These are phyloP conservation scores for Ophioninae sp. DNA, from an alignment of 2,888 invertebrate genomes.

Conservation along the genomic window DNA sequence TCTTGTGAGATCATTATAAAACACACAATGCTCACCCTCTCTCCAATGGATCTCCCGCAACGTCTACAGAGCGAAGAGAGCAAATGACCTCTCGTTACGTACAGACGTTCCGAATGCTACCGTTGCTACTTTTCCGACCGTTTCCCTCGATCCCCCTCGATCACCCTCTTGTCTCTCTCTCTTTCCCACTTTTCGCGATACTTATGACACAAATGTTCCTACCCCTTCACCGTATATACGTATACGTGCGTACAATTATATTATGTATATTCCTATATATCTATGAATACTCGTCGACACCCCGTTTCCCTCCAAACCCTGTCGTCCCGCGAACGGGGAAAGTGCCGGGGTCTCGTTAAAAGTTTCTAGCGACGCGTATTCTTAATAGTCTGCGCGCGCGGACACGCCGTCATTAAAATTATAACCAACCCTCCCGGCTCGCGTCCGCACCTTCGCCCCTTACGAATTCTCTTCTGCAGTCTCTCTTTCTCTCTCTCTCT, in stretches of 20 bases:
- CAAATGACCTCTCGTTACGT: conserved; percentile 47
- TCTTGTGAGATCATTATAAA: conserved; percentile 80
- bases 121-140: conserved; percentile 49
- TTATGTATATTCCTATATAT: conserved; percentile 36
- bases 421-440: conserved; percentile 75
- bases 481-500: conserved; percentile 42
- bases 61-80: conserved; percentile 6
- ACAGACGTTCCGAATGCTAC: conserved; percentile 40
- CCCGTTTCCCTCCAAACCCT: conserved; percentile 25
- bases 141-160: conserved; percentile 30
- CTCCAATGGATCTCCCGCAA: conserved; percentile 23
- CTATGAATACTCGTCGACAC: conserved; percentile 54
- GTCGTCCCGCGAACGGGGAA: conserved; percentile 61
- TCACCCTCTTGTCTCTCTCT: conserved; percentile 34
- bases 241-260: conserved; percentile 34
- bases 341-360: conserved; percentile 79
- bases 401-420: conserved; percentile 81
- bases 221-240: conserved; percentile 18
- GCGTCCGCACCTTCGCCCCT: conserved; percentile 51
- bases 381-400: conserved; percentile 81
- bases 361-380: conserved; percentile 81
- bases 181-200: neutral
- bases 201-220: conserved; percentile 38
- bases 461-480: conserved; percentile 35
- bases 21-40: conserved; percentile 76